phyloP scores from a whole-genome alignment of 2,797 vertebrate species.

The Nyctibius grandis region DNA sequence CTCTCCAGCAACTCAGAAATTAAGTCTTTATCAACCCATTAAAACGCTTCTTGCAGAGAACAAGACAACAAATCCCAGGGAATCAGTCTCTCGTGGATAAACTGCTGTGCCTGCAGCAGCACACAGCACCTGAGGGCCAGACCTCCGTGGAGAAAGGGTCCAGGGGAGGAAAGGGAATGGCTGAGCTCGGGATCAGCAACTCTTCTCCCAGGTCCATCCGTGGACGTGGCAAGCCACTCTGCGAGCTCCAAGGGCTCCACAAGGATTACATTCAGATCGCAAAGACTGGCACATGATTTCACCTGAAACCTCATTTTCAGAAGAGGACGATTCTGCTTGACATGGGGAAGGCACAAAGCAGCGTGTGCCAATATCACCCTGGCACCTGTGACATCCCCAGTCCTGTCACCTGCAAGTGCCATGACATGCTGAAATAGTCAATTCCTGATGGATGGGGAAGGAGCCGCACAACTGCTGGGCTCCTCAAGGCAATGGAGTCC shows the following conservation, averaged over 20 bases:
- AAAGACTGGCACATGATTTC: fast-evolving
- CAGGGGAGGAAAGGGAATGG: fast-evolving
- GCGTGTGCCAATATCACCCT: fast-evolving
- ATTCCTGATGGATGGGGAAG: not conserved
- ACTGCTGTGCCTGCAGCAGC: not conserved
- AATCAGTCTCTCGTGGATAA: fast-evolving
- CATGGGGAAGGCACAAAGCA: not conserved
- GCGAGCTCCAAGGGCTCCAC: fast-evolving
- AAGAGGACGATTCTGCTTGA: fast-evolving
- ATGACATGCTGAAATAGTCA: fast-evolving
- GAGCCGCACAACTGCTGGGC: not conserved
- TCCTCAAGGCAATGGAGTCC: not conserved
- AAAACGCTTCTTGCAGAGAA: not conserved
- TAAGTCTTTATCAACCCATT: not conserved
- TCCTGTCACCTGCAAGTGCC: not conserved
- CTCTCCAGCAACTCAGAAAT: not conserved
- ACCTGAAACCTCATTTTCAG: not conserved
- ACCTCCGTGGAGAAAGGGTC: not conserved
- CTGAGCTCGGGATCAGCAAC: not conserved
- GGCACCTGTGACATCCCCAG: fast-evolving
- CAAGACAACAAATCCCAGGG: not conserved
- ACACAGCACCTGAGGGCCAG: not conserved
- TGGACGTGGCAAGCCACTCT: not conserved
- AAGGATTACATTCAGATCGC: not conserved
- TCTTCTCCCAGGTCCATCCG: not conserved